Evolutionary conservation across 2,888 invertebrate species (phyloP).

Genomic region (Apamea anceps): DNA sequence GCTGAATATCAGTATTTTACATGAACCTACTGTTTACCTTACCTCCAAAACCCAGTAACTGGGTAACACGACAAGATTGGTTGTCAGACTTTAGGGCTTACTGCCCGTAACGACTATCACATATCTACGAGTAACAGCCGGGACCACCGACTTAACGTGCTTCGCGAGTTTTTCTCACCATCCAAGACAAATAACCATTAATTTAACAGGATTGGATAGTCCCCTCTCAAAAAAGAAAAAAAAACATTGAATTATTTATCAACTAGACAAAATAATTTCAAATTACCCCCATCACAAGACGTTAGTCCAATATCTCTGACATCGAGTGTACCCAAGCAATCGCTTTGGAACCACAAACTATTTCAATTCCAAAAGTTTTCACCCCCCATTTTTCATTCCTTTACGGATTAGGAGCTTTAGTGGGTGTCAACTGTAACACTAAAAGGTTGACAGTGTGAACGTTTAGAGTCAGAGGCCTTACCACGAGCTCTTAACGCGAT

Average conservation of each 20-base stretch:
- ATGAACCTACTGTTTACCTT: background rate
- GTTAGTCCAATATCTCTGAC: constrained; percentile 34
- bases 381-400: constrained; percentile 79
- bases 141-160: background rate
- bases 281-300: constrained; percentile 14
- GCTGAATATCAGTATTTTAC: background rate
- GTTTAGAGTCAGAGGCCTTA: constrained; percentile 50
- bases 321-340: constrained; percentile 64
- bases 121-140: background rate
- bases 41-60: background rate
- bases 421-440: constrained; percentile 68
- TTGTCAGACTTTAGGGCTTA: background rate
- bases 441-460: constrained; percentile 66
- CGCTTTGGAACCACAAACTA: constrained; percentile 75
- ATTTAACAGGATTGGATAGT: background rate
- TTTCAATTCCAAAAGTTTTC: constrained; percentile 79
- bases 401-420: constrained; percentile 72
- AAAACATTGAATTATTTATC: background rate
- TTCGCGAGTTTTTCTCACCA: background rate
- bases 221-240: background rate
- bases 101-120: background rate
- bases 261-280: background rate
- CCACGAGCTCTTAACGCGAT: no score
- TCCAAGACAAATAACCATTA: background rate
- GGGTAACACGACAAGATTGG: background rate